Conservation (phyloP, 2,113 vertebrate genomes). For the Ctenomys sociabilis region DNA sequence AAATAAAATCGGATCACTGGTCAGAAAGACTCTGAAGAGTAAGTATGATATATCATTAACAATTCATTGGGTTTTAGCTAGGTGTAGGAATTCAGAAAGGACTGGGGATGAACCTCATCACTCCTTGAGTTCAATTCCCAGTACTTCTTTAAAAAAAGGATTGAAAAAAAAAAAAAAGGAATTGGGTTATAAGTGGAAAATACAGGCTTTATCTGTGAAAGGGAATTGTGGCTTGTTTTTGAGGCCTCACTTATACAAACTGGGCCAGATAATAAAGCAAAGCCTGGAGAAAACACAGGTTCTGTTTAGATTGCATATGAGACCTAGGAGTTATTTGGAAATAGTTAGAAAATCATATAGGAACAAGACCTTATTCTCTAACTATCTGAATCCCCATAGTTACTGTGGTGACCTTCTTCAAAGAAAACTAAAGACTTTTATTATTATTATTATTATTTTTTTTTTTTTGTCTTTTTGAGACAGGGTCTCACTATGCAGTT, state of each 20-base stretch:
- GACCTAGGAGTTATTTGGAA: background rate
- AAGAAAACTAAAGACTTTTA: background rate
- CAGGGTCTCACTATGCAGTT: background rate
- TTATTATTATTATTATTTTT: background rate
- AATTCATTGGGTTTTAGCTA: background rate
- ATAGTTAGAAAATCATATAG: conserved; percentile 12
- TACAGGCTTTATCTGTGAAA: background rate
- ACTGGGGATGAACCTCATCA: background rate
- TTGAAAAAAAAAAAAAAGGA: background rate
- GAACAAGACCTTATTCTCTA: background rate
- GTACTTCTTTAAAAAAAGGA: background rate
- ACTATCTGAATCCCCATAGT: background rate
- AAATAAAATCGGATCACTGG: conserved; percentile 10
- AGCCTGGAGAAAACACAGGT: background rate
- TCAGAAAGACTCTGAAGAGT: conserved; percentile 29
- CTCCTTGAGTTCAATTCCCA: background rate
- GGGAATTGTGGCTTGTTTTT: background rate
- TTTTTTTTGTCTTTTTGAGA: background rate
- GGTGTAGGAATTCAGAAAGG: background rate
- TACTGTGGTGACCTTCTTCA: background rate
- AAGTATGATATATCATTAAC: conserved; percentile 23
- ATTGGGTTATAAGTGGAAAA: background rate
- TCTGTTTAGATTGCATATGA: background rate
- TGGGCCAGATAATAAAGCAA: background rate
- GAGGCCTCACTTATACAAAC: background rate